phyloP scores from a whole-genome alignment of 1,140 invertebrate genomes.

The Drosophila novamexicana region DNA sequence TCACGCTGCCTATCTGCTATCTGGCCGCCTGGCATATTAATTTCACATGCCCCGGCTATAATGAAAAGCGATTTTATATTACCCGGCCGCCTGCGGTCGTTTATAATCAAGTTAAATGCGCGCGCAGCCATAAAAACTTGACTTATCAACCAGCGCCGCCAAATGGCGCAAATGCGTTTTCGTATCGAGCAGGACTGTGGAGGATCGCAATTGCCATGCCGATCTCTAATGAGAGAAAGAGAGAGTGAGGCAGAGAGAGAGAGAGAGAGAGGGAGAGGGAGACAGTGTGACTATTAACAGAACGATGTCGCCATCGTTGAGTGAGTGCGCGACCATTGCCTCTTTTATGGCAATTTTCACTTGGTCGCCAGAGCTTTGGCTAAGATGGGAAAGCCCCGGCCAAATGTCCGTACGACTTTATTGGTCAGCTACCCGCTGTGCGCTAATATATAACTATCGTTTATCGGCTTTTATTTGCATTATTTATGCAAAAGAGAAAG shows the following conservation, averaged over 20 bases:
- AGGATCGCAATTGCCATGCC: constrained; percentile 11
- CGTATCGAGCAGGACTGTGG: constrained; percentile 10
- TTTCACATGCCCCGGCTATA: constrained; percentile 73
- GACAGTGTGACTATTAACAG: constrained; percentile 75
- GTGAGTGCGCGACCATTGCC: constrained; percentile 65
- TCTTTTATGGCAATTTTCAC: constrained; percentile 79
- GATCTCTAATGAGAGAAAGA: constrained; percentile 21
- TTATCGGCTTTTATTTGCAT: constrained; percentile 75
- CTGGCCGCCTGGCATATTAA: constrained; percentile 58
- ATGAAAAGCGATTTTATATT: constrained; percentile 81
- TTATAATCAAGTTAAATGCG: constrained; percentile 81
- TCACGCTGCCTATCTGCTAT: constrained; percentile 28
- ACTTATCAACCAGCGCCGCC: constrained; percentile 70
- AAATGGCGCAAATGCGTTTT: constrained; percentile 71
- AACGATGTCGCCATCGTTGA: constrained; percentile 69
- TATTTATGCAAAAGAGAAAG: constrained; percentile 72
- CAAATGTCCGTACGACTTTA: constrained; percentile 65
- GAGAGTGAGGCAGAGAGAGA: neutral
- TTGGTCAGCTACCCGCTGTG: constrained; percentile 72
- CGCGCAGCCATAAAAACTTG: constrained; percentile 72
- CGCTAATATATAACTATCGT: constrained; percentile 70
- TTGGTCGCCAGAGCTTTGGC: constrained; percentile 36
- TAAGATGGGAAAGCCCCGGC: constrained; percentile 30
- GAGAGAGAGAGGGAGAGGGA: neutral
- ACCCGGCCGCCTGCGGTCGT: constrained; percentile 73